These are phyloP conservation scores for Cairina moschata DNA, from an alignment of 2,113 vertebrate species.

Conservation along the genomic window DNA sequence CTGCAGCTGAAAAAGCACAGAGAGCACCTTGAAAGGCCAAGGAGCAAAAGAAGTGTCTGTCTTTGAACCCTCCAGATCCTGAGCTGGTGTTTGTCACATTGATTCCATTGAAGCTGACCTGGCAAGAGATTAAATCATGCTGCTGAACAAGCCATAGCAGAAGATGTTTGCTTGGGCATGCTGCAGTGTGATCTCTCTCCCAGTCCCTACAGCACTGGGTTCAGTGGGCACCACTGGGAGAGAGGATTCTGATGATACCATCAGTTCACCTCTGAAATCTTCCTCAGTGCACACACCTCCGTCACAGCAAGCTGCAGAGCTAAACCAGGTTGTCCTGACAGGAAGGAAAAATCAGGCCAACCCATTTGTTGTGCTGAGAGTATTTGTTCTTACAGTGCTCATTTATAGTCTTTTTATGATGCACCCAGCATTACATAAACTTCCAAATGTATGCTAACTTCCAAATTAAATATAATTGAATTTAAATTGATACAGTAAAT, in stretches of 20 bases:
- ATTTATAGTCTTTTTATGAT: not conserved
- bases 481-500: not conserved
- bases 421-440: not conserved
- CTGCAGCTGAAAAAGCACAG: not conserved
- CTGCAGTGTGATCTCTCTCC: accelerated
- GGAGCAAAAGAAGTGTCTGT: not conserved
- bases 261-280: not conserved
- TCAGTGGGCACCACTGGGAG: not conserved
- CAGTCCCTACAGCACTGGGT: not conserved
- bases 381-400: not conserved
- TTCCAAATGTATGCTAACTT: not conserved
- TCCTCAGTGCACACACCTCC: accelerated
- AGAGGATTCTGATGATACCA: not conserved
- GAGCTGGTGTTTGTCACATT: not conserved
- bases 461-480: not conserved
- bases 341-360: not conserved
- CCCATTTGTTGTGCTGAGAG: not conserved
- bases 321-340: accelerated
- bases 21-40: not conserved
- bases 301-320: not conserved
- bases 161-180: not conserved
- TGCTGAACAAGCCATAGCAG: not conserved
- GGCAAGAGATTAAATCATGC: accelerated
- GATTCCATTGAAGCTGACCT: not conserved
- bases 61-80: not conserved